Conservation (phyloP, 2,797 vertebrate species). For the Heteromormyrus szaboi region DNA sequence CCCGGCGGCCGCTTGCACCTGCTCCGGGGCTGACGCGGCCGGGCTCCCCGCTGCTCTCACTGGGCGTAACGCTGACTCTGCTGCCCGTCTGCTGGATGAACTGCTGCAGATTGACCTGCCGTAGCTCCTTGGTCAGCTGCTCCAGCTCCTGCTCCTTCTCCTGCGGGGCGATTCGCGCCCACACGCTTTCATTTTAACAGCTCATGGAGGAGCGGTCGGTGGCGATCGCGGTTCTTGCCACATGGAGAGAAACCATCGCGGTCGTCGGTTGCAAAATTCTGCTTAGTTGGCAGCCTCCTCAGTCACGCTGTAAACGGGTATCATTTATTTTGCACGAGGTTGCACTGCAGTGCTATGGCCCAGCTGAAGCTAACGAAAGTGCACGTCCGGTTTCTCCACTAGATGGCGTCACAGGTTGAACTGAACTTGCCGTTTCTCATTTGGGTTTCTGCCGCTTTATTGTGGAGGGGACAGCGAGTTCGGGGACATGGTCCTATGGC, state of each 20-base stretch:
- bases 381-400: not conserved
- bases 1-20: not conserved
- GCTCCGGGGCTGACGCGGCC: not conserved
- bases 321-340: not conserved
- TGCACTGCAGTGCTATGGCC: not conserved
- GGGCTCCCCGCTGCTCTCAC: constrained; percentile 74
- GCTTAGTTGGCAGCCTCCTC: not conserved
- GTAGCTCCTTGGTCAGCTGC: constrained; percentile 91
- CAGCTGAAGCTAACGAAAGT: not conserved
- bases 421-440: not conserved
- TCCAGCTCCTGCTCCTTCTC: constrained; percentile 92
- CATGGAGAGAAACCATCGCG: not conserved
- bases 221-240: not conserved
- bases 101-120: constrained; percentile 96
- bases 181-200: not conserved
- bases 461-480: not conserved
- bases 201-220: not conserved
- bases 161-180: constrained; percentile 48
- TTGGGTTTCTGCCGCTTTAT: not conserved
- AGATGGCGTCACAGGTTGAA: constrained; percentile 1
- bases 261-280: not conserved
- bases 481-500: not conserved
- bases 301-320: not conserved
- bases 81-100: constrained; percentile 97
- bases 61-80: constrained; percentile 89